phyloP scores from a whole-genome alignment of 30 jellyfish, hydroid and myxozoan species.

The Mastigias papua region DNA sequence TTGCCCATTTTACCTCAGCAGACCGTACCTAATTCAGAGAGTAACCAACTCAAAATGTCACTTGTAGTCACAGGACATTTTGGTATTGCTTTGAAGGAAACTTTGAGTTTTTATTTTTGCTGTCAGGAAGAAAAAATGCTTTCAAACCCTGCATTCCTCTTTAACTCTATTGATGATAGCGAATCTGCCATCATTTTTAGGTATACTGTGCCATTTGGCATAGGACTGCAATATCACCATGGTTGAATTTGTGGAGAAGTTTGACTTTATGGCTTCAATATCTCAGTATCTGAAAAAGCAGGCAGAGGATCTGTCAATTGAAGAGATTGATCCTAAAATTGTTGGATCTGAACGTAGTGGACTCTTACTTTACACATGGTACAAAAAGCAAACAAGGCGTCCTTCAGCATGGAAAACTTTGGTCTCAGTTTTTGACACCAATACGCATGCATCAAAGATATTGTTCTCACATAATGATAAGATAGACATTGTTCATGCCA shows the following conservation, averaged over 20 bases:
- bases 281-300: slow-evolving; percentile 37
- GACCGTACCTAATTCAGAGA: no score
- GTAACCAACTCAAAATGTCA: no score
- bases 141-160: no score
- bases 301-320: slow-evolving; percentile 1
- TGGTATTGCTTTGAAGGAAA: no score
- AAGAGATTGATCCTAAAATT: slow-evolving; percentile 47
- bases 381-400: slow-evolving; percentile 9
- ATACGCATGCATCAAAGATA: slow-evolving; percentile 19
- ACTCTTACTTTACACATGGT: slow-evolving; percentile 72
- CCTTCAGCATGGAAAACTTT: slow-evolving; percentile 54
- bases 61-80: no score
- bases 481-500: slow-evolving; percentile 79
- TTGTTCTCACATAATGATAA: slow-evolving; percentile 75
- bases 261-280: slow-evolving; percentile 54
- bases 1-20: no score
- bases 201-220: neutral
- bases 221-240: neutral
- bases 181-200: neutral
- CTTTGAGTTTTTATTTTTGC: no score
- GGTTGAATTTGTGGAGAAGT: slow-evolving; percentile 73
- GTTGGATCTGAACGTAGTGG: slow-evolving; percentile 91
- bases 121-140: no score
- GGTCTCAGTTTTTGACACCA: slow-evolving; percentile 74
- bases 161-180: no score